Evolutionary conservation across 2,888 invertebrate genomes (phyloP).

Genomic region (Orthonychiurus folsomi): DNA sequence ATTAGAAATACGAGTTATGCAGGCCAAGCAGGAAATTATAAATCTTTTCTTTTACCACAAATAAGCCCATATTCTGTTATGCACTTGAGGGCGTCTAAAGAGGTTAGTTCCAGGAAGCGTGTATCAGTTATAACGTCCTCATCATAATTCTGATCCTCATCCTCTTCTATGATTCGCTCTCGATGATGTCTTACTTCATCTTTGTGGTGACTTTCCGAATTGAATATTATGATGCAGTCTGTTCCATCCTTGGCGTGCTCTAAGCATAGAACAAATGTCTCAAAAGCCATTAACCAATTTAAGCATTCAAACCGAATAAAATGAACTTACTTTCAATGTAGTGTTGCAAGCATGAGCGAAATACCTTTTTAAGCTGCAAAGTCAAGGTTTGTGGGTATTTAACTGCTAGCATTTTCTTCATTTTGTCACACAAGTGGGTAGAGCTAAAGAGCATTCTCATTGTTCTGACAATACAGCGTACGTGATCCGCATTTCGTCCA

Average conservation of each 20-base stretch:
- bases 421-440: slow-evolving; percentile 21
- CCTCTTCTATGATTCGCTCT: background rate
- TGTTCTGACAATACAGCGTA: slow-evolving; percentile 12
- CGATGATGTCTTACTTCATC: background rate
- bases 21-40: background rate
- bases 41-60: slow-evolving; percentile 21
- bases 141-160: background rate
- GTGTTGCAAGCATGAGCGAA: slow-evolving; percentile 14
- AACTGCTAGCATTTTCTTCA: slow-evolving; percentile 17
- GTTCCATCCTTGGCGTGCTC: no score
- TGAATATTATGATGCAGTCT: background rate
- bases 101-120: slow-evolving; percentile 13
- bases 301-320: no score
- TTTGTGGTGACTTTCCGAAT: background rate
- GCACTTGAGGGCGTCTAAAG: slow-evolving; percentile 25
- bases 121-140: slow-evolving; percentile 5
- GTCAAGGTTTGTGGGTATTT: slow-evolving; percentile 20
- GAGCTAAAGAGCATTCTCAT: slow-evolving; percentile 18
- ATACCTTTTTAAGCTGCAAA: slow-evolving; percentile 20
- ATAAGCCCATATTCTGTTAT: slow-evolving; percentile 24
- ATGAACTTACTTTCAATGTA: background rate
- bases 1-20: no score
- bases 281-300: no score
- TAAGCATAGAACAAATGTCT: no score
- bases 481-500: slow-evolving; percentile 11